Evolutionary conservation across 2,113 vertebrate species (phyloP).

Genomic region (Pelmatolapia mariae): DNA sequence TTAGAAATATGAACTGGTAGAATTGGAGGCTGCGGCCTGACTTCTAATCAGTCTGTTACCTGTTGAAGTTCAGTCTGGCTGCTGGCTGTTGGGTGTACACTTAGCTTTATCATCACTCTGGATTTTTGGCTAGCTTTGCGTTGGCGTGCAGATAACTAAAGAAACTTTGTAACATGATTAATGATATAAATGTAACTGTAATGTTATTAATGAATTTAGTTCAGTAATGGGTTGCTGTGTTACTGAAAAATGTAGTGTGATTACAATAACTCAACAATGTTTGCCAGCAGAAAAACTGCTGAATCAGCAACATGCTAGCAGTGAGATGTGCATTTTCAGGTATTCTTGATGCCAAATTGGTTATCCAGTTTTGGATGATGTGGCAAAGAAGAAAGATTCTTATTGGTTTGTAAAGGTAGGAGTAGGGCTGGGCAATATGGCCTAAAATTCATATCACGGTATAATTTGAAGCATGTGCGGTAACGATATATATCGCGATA

Average conservation of each 20-base stretch:
- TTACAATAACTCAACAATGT: neutral
- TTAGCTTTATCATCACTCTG: neutral
- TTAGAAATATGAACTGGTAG: neutral
- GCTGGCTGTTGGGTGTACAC: neutral
- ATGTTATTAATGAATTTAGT: neutral
- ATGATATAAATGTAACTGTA: neutral
- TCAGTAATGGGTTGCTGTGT: neutral
- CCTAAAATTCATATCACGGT: neutral
- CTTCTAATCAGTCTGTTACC: neutral
- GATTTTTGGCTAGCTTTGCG: neutral
- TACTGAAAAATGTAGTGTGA: neutral
- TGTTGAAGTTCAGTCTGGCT: neutral
- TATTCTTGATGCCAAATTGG: neutral
- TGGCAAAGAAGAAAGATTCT: neutral
- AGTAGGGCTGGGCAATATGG: neutral
- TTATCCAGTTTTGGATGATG: neutral
- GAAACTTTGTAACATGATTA: neutral
- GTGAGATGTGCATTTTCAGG: neutral
- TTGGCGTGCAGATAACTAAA: neutral
- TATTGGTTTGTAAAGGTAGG: neutral
- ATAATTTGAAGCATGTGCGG: neutral
- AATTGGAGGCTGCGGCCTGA: neutral
- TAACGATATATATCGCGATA: no score
- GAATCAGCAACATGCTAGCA: neutral
- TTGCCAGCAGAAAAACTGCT: neutral